Evolutionary conservation across 2,888 invertebrate genomes (phyloP), one percentile per base, ranked within the genome.

Genomic region (Elgonia sp.): DNA sequence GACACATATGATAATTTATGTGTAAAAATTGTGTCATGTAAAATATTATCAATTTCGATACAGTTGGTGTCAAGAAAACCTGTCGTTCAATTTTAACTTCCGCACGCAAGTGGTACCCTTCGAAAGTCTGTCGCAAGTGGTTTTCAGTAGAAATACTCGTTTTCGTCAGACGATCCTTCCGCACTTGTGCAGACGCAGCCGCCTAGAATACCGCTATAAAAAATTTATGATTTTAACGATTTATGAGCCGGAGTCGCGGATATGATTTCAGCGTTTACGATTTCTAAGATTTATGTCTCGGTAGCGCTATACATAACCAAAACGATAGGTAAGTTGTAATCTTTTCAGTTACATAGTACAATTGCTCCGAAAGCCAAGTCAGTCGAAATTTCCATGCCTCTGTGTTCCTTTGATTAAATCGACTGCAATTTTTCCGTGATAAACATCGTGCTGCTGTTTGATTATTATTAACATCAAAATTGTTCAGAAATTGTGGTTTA

Each of bases 201-300:
- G 76, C 88, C 86, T 83, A 84, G 87, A 87, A 89, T 89, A 82
- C 87, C 83, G 82, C 86, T 81, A 83, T 90, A 91, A 91, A 89
- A 88, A 91, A 90, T 91, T 91, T 89, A 91, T 89, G 90, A 89
- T 88, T 87, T 87, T 86, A 85, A 84, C 86, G 90, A 91, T 90
- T 91, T 90, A 90, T 87, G 88, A 82, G 82, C 60, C 69, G 65
- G 72, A 89, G 86, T 88, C 75, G 79, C 84, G 87, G 90, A 90
- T 91, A 90, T 90, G 90, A 90, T 91, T 90, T 90, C 86, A 89
- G 87, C 89, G 89, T 90, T 91, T 91, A 91, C 89, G 90, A 91
- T 90, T 90, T 89, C 80, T 80, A 83, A 87, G 89, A 90, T 91
- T 91, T 91, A 90, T 90, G 89, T 72, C 62, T 60, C 16, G 18